phyloP scores from a whole-genome alignment of 2,113 vertebrate genomes.

The Stigmatopora argus region DNA sequence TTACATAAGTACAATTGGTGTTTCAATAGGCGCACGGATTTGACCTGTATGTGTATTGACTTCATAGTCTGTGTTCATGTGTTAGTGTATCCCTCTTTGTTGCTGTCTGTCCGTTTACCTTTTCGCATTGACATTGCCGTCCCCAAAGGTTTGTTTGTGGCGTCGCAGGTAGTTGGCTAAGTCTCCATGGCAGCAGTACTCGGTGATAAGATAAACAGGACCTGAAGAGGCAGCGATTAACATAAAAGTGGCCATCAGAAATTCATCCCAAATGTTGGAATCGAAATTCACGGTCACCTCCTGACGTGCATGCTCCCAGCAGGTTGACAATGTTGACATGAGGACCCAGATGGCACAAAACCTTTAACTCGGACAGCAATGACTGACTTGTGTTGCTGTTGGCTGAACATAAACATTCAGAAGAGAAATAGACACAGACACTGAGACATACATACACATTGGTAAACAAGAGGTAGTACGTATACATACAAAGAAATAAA shows the following conservation, averaged over 20 bases:
- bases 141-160: constrained; percentile 79
- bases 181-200: constrained; percentile 90
- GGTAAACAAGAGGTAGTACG: too few species aligned
- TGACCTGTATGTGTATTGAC: background rate
- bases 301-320: constrained; percentile 65
- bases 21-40: constrained; percentile 12
- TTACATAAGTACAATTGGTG: constrained; percentile 21
- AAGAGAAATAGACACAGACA: too few species aligned
- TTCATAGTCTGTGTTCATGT: constrained; percentile 12
- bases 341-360: constrained; percentile 65
- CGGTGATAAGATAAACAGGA: constrained; percentile 88
- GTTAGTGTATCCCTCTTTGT: constrained; percentile 12
- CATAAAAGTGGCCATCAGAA: background rate
- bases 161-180: constrained; percentile 86
- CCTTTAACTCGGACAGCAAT: constrained; percentile 68
- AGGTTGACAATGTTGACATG: constrained; percentile 71
- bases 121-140: constrained; percentile 36
- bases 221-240: constrained; percentile 61
- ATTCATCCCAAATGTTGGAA: background rate
- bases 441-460: background rate
- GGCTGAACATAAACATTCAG: constrained; percentile 35
- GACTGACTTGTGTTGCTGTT: constrained; percentile 43
- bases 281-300: constrained; percentile 29
- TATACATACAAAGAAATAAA: background rate
- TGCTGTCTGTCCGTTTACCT: constrained; percentile 43